Evolutionary conservation across 2,113 vertebrate genomes (phyloP).

Genomic region (Balaeniceps rex): DNA sequence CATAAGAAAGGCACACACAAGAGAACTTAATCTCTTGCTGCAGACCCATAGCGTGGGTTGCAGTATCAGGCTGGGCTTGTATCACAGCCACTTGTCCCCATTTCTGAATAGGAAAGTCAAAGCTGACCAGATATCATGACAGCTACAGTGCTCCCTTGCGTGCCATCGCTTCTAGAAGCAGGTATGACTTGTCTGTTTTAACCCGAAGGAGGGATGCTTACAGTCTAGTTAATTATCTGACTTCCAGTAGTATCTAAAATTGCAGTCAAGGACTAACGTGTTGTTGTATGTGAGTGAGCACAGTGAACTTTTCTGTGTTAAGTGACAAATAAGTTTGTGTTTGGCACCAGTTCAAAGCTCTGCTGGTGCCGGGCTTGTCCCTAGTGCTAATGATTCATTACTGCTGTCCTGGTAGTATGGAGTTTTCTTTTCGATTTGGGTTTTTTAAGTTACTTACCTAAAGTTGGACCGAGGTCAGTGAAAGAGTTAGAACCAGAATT

Average conservation of each 20-base stretch:
- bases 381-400: background rate
- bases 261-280: background rate
- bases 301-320: background rate
- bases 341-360: background rate
- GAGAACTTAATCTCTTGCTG: background rate
- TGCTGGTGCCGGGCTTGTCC: background rate
- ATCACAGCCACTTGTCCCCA: background rate
- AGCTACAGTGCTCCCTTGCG: background rate
- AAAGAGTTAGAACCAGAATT: background rate
- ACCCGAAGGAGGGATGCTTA: background rate
- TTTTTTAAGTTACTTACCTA: background rate
- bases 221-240: background rate
- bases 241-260: background rate
- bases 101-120: background rate
- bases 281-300: background rate
- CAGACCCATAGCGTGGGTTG: background rate
- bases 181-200: background rate
- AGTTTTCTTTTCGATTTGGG: background rate
- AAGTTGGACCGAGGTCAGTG: background rate
- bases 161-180: background rate
- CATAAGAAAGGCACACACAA: fast-evolving
- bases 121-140: fast-evolving
- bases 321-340: background rate
- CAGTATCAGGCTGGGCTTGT: background rate
- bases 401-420: background rate